phyloP scores from a whole-genome alignment of 2,113 vertebrate species.

The Gyps fulvus region DNA sequence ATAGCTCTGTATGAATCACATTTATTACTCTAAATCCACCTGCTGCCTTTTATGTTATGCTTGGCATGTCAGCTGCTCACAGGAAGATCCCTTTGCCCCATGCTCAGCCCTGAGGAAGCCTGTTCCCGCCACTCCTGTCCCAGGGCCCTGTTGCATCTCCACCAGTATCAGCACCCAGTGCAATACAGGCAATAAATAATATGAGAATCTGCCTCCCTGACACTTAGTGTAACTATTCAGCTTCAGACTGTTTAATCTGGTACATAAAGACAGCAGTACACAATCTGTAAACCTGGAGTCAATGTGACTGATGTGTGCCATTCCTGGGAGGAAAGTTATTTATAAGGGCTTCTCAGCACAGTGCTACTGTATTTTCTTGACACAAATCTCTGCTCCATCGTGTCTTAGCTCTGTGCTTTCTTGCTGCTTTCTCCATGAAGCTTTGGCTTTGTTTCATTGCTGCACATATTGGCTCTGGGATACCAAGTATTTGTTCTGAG shows the following conservation, averaged over 20 bases:
- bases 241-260: neutral
- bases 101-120: too few species aligned
- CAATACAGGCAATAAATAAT: neutral
- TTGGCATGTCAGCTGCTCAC: neutral
- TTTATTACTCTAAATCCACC: rapidly evolving
- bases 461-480: neutral
- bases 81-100: neutral
- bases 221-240: neutral
- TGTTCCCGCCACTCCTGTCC: neutral
- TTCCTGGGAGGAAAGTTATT: neutral
- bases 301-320: neutral
- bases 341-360: neutral
- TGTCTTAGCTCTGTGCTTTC: neutral
- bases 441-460: neutral
- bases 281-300: rapidly evolving
- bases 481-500: neutral
- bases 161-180: rapidly evolving
- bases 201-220: neutral
- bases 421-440: neutral
- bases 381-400: neutral
- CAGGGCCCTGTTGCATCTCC: neutral
- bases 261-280: neutral
- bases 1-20: neutral
- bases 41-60: neutral
- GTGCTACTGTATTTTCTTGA: neutral